Evolutionary conservation across 2,113 vertebrate species (phyloP), one percentile per base, ranked within the genome.

Genomic region (Mus pahari): DNA sequence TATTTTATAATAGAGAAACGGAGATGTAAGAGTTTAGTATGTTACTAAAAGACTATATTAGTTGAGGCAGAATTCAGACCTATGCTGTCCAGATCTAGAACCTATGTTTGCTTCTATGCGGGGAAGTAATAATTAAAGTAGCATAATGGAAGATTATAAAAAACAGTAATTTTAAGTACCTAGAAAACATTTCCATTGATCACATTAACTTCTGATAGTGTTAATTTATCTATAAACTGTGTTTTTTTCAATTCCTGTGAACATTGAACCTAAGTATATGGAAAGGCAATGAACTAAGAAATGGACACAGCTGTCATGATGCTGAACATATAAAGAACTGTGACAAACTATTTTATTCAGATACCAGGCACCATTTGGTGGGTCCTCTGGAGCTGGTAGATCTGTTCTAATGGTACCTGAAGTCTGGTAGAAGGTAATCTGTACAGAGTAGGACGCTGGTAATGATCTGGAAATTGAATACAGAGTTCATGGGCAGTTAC

Each of bases 141-240:
- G 7, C 55, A 50, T 24, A 74, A 78, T 33, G 14, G 26, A 89
- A 81, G 33, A 33, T 70, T 86, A 33, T 7, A 71, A 66, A 55
- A 78, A 55, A 33, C 36, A 84, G 5, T 50, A 90, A 33, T 74
- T 70, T 83, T 78, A 89, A 87, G 31, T n/a, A 53, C 26, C 53
- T 19, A 58, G 42, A 91, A 14, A 90, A 9, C 14, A 50, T 92
- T 96, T 87, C 26, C 53, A 90, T 83, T 92, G n/a, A 78, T 24
- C 7, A 48, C 2, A 58, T 68, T 58, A 58, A 73, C 11, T 73
- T 31, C 66, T 64, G 22, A 28, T 53, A 86, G 58, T 58, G 73
- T 26, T 86, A 4, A 55, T 86, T 95, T 91, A 7, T 26, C 58
- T 90, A 39, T 55, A 53, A 48, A 81, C 39, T 71, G 33, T 7